These are phyloP conservation scores for Athene noctua DNA, from an alignment of 2,113 vertebrate species.

Conservation along the genomic window DNA sequence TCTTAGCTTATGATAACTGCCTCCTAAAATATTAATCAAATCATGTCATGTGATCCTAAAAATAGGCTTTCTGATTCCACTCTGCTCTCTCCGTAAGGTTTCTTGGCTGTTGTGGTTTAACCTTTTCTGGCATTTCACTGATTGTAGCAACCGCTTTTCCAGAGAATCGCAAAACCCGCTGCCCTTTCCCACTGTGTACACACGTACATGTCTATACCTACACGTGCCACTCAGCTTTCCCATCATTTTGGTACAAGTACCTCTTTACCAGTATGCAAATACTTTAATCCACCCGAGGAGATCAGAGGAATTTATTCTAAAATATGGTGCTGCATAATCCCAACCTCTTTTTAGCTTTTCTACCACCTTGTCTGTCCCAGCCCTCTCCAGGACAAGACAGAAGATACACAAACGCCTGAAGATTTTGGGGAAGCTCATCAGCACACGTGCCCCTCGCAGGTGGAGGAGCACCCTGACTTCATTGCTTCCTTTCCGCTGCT, in stretches of 20 bases:
- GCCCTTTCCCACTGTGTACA: conserved; percentile 54
- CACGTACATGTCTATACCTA: background rate
- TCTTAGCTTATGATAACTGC: conserved; percentile 59
- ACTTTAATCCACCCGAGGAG: background rate
- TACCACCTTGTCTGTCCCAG: background rate
- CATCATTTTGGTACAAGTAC: background rate
- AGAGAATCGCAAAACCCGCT: conserved; percentile 40
- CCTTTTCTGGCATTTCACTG: conserved; percentile 74
- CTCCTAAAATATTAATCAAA: conserved; percentile 73
- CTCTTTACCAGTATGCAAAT: background rate
- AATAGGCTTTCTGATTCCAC: conserved; percentile 60
- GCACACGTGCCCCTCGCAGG: background rate
- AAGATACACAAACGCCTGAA: background rate
- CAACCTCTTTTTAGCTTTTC: background rate
- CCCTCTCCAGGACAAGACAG: background rate
- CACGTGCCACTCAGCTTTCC: background rate
- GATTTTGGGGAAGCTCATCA: background rate
- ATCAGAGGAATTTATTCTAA: conserved; percentile 28
- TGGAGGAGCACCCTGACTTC: background rate
- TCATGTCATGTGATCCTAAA: conserved; percentile 65
- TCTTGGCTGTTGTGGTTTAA: conserved; percentile 60
- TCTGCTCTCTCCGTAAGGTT: conserved; percentile 43
- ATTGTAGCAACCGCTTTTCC: conserved; percentile 63
- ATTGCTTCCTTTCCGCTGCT: conserved; percentile 18
- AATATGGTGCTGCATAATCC: background rate